These are phyloP conservation scores for Orchestes rusci DNA, from an alignment of 2,888 invertebrate genomes.

Conservation along the genomic window DNA sequence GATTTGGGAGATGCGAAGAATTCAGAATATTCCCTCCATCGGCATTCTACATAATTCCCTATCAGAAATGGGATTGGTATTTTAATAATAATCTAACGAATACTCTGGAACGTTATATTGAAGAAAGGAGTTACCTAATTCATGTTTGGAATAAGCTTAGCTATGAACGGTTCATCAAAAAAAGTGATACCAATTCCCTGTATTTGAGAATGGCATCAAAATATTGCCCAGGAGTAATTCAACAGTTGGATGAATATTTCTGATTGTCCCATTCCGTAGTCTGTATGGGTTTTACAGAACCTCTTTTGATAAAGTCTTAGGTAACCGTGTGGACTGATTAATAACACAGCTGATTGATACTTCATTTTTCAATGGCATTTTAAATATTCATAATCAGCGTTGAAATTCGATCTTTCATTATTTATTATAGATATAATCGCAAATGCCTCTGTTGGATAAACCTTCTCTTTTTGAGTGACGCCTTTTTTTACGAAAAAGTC, in stretches of 20 bases:
- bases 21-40: slow-evolving; percentile 13
- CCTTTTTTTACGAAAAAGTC: too few species aligned
- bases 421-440: too few species aligned
- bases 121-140: slow-evolving; percentile 12
- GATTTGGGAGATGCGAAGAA: slow-evolving; percentile 13
- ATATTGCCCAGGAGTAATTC: slow-evolving; percentile 17
- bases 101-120: slow-evolving; percentile 2
- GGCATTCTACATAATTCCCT: slow-evolving; percentile 14
- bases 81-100: slow-evolving; percentile 6
- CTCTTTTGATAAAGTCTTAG: too few species aligned
- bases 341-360: too few species aligned
- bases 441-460: too few species aligned
- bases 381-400: too few species aligned
- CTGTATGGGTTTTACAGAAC: too few species aligned
- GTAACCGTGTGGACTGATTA: too few species aligned
- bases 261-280: slow-evolving; percentile 1
- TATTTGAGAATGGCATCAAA: slow-evolving; percentile 13
- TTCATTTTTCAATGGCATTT: too few species aligned
- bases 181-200: slow-evolving; percentile 10
- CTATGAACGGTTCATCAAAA: slow-evolving; percentile 4
- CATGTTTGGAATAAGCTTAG: slow-evolving; percentile 21
- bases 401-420: too few species aligned
- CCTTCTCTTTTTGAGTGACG: too few species aligned
- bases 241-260: slow-evolving; percentile 14
- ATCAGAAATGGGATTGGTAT: slow-evolving; percentile 10